Conservation (phyloP, 2,113 vertebrate species). For the Irena cyanogastra region DNA sequence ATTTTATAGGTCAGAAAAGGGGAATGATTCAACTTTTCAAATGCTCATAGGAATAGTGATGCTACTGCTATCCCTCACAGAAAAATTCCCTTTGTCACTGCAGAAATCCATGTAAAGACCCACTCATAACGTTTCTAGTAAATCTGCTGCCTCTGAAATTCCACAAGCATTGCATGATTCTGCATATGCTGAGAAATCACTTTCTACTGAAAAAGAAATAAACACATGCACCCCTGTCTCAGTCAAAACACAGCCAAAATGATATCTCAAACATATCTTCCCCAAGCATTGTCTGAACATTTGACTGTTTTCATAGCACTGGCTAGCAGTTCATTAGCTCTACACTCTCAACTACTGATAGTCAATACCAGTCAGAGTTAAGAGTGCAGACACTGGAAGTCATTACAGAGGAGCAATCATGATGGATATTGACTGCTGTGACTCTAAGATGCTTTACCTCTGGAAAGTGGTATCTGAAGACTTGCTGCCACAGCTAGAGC, state of each 20-base stretch:
- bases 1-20: neutral
- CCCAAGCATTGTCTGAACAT: neutral
- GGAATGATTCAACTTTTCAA: neutral
- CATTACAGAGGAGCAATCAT: neutral
- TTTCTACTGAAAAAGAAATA: neutral
- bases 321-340: neutral
- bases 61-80: neutral
- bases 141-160: neutral
- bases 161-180: neutral
- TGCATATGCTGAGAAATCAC: neutral
- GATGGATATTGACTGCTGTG: neutral
- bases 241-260: neutral
- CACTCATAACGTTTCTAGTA: rapidly evolving
- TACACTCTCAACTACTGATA: neutral
- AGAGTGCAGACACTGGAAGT: neutral
- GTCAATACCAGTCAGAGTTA: neutral
- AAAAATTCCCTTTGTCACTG: neutral
- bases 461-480: neutral
- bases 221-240: neutral
- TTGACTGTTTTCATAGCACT: neutral
- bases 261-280: neutral
- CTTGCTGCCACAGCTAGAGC: neutral
- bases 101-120: neutral
- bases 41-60: neutral
- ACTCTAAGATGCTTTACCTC: neutral